Conservation (phyloP, 2,113 vertebrate genomes). For the Aphyosemion australe region DNA sequence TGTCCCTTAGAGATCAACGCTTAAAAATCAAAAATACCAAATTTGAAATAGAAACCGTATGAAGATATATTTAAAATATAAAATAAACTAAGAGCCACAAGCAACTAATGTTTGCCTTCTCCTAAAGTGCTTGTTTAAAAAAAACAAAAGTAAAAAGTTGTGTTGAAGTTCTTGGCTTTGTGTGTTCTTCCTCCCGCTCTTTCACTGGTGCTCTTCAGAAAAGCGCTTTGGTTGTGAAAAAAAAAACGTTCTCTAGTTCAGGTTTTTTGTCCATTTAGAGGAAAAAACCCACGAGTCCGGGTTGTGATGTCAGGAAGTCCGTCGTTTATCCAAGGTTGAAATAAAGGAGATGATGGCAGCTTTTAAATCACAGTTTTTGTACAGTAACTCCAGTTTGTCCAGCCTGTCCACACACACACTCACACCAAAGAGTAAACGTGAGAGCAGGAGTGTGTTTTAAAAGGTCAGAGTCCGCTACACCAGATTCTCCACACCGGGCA, state of each 20-base stretch:
- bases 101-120: conserved; percentile 72
- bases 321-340: not conserved
- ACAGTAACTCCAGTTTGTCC: conserved; percentile 46
- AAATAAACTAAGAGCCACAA: conserved; percentile 74
- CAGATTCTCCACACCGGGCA: conserved; percentile 91
- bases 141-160: conserved; percentile 29
- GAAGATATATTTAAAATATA: conserved; percentile 70
- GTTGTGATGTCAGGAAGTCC: conserved; percentile 38
- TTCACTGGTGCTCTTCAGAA: conserved; percentile 71
- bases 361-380: conserved; percentile 42
- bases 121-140: conserved; percentile 81
- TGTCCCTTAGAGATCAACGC: conserved; percentile 68
- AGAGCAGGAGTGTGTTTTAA: conserved; percentile 29
- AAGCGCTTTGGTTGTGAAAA: conserved; percentile 87
- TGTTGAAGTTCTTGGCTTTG: conserved; percentile 64
- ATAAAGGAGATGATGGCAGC: conserved; percentile 23
- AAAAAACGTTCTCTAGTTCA: conserved; percentile 41
- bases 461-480: conserved; percentile 79
- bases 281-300: conserved; percentile 3
- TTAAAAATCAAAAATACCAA: conserved; percentile 33
- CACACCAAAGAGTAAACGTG: conserved; percentile 52
- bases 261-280: conserved; percentile 50
- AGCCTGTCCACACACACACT: conserved; percentile 32
- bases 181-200: conserved; percentile 55
- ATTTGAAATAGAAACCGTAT: conserved; percentile 57